These are phyloP conservation scores for Pherbina coryleti DNA, from an alignment of 2,888 invertebrate genomes.

Conservation along the genomic window DNA sequence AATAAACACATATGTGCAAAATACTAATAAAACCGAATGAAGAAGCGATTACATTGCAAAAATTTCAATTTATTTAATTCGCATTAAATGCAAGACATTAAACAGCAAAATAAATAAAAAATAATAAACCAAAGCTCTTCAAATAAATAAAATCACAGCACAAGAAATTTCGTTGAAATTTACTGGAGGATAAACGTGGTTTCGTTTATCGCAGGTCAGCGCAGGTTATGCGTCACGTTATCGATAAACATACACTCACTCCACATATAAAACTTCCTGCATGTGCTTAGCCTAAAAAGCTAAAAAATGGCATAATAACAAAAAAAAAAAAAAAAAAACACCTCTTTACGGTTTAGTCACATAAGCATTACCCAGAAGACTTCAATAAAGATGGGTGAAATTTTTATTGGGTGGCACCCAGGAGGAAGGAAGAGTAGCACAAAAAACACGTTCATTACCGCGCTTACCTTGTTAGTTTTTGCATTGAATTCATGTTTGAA, in stretches of 20 bases:
- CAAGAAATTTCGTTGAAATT: neutral
- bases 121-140: neutral
- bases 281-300: too few relatives aligned
- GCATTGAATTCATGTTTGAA: neutral
- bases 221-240: constrained; percentile 12
- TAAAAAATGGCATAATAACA: neutral
- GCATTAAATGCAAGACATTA: neutral
- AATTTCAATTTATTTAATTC: too few relatives aligned
- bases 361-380: neutral
- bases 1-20: too few relatives aligned
- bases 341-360: neutral
- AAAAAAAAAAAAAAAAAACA: constrained; percentile 7
- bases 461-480: too few relatives aligned
- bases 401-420: too few relatives aligned
- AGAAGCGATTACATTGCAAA: too few relatives aligned
- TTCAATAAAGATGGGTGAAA: neutral
- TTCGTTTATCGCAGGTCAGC: neutral
- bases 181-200: neutral
- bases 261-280: neutral
- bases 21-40: too few relatives aligned
- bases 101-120: neutral
- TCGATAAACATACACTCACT: neutral
- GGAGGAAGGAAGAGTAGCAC: too few relatives aligned
- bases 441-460: too few relatives aligned
- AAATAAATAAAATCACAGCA: neutral